Base-by-base conservation (phyloP, 2,888 invertebrate genomes). In the Protophormia terraenovae region DNA sequence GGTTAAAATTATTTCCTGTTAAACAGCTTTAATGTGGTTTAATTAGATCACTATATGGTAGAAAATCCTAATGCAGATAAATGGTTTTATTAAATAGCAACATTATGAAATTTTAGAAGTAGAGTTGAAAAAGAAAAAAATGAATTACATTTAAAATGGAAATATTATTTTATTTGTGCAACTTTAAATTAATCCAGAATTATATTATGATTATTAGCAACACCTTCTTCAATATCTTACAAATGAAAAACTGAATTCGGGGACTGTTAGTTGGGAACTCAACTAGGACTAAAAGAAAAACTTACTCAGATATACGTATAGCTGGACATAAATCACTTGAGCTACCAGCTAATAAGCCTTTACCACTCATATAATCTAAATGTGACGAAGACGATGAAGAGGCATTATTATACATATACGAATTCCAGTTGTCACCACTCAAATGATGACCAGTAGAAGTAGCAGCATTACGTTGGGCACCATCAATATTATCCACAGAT, bases 271-370 rank as follows among this genome's bases (percentile, higher is more conserved):
- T 47, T 50, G 32, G 32, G 14, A 5, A 22, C 22, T 55, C 16
- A 24, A n/a, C 22, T 53, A 62, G 14, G 22, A 32, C 19, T 64
- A 45, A 12, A 12, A 32, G n/a, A 16, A 35, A 41, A 53, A 89
- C 91, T 91, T 93, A 96, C 96, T 95, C 95, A 84, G 96, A 95
- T 89, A 96, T 96, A 85, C 95, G 94, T 73, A 96, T 94, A 80
- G 95, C 95, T 86, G 94, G 94, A 90, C 94, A 94, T 58, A 84
- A 87, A 92, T 93, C 86, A 93, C 93, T 71, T 86, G 84, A 81
- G 85, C 86, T 84, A 71, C 84, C 81, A 27, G 77, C 29, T 66
- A 85, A 45, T 3, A 85, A 58, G 6, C 85, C 79, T 60, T 73
- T 73, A 1, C 88, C 84, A 19, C 89, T 89, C 16, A 89, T 89